Base-by-base conservation (phyloP, 2,797 vertebrate species). In the Mormyrus hasselquistii region DNA sequence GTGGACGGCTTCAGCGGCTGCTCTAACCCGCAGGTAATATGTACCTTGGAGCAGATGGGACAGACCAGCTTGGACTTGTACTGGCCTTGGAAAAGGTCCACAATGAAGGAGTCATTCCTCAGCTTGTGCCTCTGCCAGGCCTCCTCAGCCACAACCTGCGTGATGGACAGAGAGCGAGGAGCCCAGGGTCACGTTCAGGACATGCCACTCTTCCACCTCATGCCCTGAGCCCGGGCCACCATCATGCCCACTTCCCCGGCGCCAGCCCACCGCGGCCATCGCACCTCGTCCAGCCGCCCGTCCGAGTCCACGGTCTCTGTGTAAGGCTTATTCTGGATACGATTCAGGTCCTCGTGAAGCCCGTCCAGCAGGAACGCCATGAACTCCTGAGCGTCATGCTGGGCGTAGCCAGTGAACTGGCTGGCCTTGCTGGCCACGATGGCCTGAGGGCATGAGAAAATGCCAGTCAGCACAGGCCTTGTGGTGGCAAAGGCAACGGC, bases 11-110 rank as follows among this genome's bases (percentile, higher is more conserved):
- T 73, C 69, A 73, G 14, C 29, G 16, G 69, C 69, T 5, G 14
- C 69, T 73, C 69, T 73, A 73, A 73, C 34, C 69, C 14, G 5
- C 69, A 73, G 69, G 69, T 73, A 73, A 73, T 73, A 73, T 38
- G 29, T 93, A 99, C 99, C 98, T 99, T 99, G 25, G 98, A 97
- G 93, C 99, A 99, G 44, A 97, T 96, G 0, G 99, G 99, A 91
- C 99, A 99, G 91, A 99, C 99, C 2, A 99, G 95, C 93, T 99
- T 99, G 55, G 99, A 99, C 92, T 99, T 99, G 93, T 99, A 99
- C 93, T 99, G 99, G 94, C 99, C 99, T 95, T 99, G 99, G 93
- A 99, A 99, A 14, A 99, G 95, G 93, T 99, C 99, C 90, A 99
- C 99, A 4, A 99, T 97, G 90, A 99, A 99, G 0, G 99, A 99